Evolutionary conservation across 2,888 invertebrate species (phyloP).

Genomic region (Drosophila algonquin): DNA sequence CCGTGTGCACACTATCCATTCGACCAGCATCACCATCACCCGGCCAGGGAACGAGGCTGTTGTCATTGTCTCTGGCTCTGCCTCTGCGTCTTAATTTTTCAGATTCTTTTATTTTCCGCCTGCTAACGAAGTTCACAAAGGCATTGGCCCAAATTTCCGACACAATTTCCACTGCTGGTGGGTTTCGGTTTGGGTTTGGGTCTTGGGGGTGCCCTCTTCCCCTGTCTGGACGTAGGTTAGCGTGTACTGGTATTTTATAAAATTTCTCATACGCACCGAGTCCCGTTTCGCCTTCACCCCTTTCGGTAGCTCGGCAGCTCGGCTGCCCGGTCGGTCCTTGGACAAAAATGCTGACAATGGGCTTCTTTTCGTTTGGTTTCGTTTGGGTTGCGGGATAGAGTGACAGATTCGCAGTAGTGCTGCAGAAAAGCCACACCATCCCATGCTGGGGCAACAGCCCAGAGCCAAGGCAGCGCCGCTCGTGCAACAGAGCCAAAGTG

Average conservation of each 20-base stretch:
- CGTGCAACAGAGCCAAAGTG: background rate
- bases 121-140: constrained; percentile 50
- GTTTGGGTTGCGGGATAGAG: constrained; percentile 18
- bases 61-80: constrained; percentile 18
- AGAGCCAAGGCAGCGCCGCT: background rate
- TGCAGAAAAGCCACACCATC: constrained; percentile 2
- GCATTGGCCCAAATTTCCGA: constrained; percentile 58
- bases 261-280: constrained; percentile 70
- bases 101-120: constrained; percentile 20
- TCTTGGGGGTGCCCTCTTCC: constrained; percentile 7
- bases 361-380: constrained; percentile 25
- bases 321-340: constrained; percentile 29
- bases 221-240: constrained; percentile 44
- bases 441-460: background rate
- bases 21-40: too few relatives aligned
- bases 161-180: constrained; percentile 52
- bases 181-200: background rate
- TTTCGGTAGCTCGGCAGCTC: background rate
- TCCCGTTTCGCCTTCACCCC: constrained; percentile 23
- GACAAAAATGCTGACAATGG: constrained; percentile 65
- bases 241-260: constrained; percentile 62
- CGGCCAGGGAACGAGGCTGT: background rate
- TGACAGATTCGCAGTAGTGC: constrained; percentile 7
- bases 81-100: constrained; percentile 15
- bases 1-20: too few relatives aligned